Evolutionary conservation across 2,888 invertebrate genomes (phyloP), one percentile per base, ranked within the genome.

Genomic region (Suillia variegata): DNA sequence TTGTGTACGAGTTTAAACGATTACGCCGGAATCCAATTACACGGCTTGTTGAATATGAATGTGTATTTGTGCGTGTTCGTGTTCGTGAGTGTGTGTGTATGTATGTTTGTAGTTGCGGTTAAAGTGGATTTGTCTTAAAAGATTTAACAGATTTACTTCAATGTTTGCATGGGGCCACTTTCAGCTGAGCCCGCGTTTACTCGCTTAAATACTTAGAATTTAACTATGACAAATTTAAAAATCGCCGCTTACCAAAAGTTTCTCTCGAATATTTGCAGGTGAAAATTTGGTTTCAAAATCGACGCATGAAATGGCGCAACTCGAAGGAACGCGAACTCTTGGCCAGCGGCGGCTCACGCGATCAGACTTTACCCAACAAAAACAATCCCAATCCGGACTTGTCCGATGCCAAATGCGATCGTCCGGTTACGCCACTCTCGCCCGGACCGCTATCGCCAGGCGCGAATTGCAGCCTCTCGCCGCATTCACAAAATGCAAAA

Each of bases 221-320:
- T n/a, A n/a, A 45, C 3, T 45, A 13, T 45, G 45, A 20, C 45
- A 5, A 4, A 20, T 45, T 17, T 20, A 18, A 38, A 8, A 38
- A 4, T 13, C 4, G 38, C 8, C 5, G 38, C 15, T 8, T 38
- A 38, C 6, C n/a, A n/a, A 38, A 31, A n/a, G n/a, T n/a, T n/a
- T n/a, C n/a, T 38, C n/a, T 38, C 38, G 38, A 38, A 38, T 62
- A 49, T 6, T 76, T 80, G 64, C 66, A 87, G 87, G 87, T 87
- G 54, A 87, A 87, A 82, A 87, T 87, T 70, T 87, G 87, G 87
- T 98, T 98, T 83, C 98, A 98, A 86, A 98, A 98, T 80, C 89
- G 98, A 0, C 90, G 98, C 57, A 98, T 98, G 98, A 98, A 82
- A 82, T 98, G 98, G 98, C 87, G 98, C 56, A 98, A 98, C 83